phyloP scores from a whole-genome alignment of 2,113 vertebrate species.

The Esox niger region DNA sequence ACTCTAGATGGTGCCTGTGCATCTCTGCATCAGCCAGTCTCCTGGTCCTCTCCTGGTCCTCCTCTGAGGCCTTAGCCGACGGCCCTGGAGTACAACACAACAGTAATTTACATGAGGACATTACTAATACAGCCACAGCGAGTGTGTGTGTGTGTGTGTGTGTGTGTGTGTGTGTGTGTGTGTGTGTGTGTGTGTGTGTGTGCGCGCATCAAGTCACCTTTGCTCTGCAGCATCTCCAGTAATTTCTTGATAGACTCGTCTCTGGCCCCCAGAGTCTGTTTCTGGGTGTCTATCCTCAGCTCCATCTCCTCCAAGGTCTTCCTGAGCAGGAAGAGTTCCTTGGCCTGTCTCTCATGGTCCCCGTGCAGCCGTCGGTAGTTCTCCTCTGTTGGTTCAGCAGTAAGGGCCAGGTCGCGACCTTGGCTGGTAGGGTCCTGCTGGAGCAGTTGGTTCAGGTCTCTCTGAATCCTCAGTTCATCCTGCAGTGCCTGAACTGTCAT shows the following conservation, averaged over 20 bases:
- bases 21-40: constrained; percentile 95
- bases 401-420: constrained; percentile 67
- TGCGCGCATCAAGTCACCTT: constrained; percentile 59
- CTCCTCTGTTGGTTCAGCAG: constrained; percentile 91
- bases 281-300: constrained; percentile 93
- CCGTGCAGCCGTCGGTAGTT: constrained; percentile 86
- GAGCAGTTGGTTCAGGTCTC: constrained; percentile 94
- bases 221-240: constrained; percentile 97
- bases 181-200: background rate
- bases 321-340: constrained; percentile 92
- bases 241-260: constrained; percentile 99
- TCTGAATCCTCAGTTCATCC: constrained; percentile 92
- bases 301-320: constrained; percentile 99
- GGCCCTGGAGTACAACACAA: constrained; percentile 63
- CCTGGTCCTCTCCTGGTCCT: constrained; percentile 93
- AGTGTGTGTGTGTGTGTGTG: no score
- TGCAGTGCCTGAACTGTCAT: constrained; percentile 97
- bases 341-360: constrained; percentile 93
- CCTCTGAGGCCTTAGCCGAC: constrained; percentile 90
- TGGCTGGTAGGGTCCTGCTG: constrained; percentile 86
- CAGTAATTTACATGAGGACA: background rate
- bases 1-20: constrained; percentile 94
- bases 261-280: constrained; percentile 90
- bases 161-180: background rate
- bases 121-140: background rate